A percentile compares a stretch with the other conserved stretches of the same genome.
Conservation (phyloP, 2,113 vertebrate genomes). For the Xiphias gladius region DNA sequence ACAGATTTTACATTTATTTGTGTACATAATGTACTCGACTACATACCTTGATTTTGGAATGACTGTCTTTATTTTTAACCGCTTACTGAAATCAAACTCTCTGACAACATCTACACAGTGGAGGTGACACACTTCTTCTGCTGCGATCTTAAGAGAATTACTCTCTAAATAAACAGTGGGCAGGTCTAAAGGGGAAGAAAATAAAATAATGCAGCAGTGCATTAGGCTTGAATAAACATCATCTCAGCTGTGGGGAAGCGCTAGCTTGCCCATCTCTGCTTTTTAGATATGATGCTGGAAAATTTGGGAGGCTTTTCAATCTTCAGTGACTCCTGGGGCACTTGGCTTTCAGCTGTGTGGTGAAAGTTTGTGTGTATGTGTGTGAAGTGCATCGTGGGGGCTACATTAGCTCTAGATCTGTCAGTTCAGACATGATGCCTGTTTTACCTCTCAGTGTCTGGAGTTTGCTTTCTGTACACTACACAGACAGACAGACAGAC, state of each 20-base stretch:
- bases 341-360: slow-evolving; percentile 67
- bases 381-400: slow-evolving; percentile 61
- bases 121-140: slow-evolving; percentile 50
- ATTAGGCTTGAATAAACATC: slow-evolving; percentile 62
- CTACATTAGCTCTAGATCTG: slow-evolving; percentile 72
- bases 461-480: slow-evolving; percentile 26
- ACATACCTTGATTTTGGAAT: slow-evolving; percentile 63
- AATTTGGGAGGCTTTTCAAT: slow-evolving; percentile 70
- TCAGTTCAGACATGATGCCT: slow-evolving; percentile 69
- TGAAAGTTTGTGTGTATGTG: slow-evolving; percentile 43
- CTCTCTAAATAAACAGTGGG: slow-evolving; percentile 51
- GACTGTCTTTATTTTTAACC: slow-evolving; percentile 39
- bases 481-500: background rate
- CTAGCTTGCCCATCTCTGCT: slow-evolving; percentile 30
- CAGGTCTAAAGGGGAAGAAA: slow-evolving; percentile 50
- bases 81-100: slow-evolving; percentile 32
- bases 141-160: slow-evolving; percentile 56
- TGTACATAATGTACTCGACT: slow-evolving; percentile 68
- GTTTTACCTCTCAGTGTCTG: slow-evolving; percentile 61
- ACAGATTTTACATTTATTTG: slow-evolving; percentile 54
- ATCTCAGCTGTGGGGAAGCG: slow-evolving; percentile 44
- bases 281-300: slow-evolving; percentile 57
- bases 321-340: slow-evolving; percentile 53
- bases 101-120: slow-evolving; percentile 31
- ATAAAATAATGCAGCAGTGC: slow-evolving; percentile 58